Base-by-base conservation (phyloP, 2,888 invertebrate genomes). In the Drosophila siamana region DNA sequence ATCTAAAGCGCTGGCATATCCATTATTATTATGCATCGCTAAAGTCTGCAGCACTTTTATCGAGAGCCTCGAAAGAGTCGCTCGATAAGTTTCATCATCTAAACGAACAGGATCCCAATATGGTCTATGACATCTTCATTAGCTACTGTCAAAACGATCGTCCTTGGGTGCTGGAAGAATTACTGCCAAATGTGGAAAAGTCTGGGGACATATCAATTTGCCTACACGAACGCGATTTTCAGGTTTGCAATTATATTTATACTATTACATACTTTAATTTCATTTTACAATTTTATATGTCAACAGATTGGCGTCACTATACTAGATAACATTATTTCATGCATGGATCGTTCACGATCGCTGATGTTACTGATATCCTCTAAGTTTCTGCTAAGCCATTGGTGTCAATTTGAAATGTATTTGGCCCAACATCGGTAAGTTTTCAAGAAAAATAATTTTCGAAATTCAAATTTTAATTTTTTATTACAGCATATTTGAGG, bases 391-490 rank as follows among this genome's bases (percentile, higher is more conserved):
- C 91, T 93, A 7, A 95, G 95, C 74, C 94, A 95, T 71, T 96
- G 95, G 95, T 95, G 95, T 79, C 94, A 95, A 79, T 95, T 95
- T 74, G 95, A 96, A 90, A 94, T 95, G 94, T 94, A 95, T 76
- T 85, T 95, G 46, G 95, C 95, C 0, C 95, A 95, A 65, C 94
- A 95, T 84, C 93, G 95, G 93, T 94, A 44, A 48, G 67, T 11
- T 9, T 8, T 1, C 1, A 4, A 11, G 0, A 33, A 1, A 33
- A 33, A 33, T n/a, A 1, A 33, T 11, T 33, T 5, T 33, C n/a
- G 4, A 33, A 33, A 33, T 33, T 4, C n/a, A 11, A n/a, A 11
- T n/a, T 33, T n/a, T n/a, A n/a, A 28, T 26, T 2, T 28, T 5
- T 13, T n/a, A 5, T 33, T 7, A 2, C 44, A 94, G 94, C 55